Conservation (phyloP, 1,140 invertebrate species). For the Drosophila persimilis region DNA sequence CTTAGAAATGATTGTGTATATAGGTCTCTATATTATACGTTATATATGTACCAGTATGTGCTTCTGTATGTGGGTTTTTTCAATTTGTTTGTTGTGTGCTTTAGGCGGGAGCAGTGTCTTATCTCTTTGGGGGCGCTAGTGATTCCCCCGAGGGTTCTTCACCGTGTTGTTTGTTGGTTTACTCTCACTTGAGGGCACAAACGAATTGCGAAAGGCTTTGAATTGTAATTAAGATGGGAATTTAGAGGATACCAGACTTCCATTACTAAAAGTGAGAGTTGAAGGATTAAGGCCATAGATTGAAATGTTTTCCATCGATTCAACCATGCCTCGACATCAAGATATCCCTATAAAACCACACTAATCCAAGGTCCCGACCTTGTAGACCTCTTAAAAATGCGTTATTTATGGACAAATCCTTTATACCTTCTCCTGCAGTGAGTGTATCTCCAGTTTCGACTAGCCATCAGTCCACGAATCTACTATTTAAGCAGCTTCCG, state of each 20-base stretch:
- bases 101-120: constrained; percentile 32
- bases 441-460: constrained; percentile 1
- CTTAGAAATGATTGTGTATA: constrained; percentile 7
- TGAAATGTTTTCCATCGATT: too few relatives aligned
- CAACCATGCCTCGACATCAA: too few relatives aligned
- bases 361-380: too few relatives aligned
- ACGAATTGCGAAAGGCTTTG: too few relatives aligned
- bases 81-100: constrained; percentile 12
- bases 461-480: neutral
- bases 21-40: constrained; percentile 16
- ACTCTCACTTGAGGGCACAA: neutral
- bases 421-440: too few relatives aligned
- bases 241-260: too few relatives aligned
- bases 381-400: too few relatives aligned
- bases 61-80: constrained; percentile 9
- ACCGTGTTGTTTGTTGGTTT: constrained; percentile 28
- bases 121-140: constrained; percentile 44
- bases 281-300: too few relatives aligned
- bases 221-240: neutral
- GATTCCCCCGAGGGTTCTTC: constrained; percentile 55
- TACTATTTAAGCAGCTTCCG: constrained; percentile 57
- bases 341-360: too few relatives aligned
- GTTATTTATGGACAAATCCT: too few relatives aligned
- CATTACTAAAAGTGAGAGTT: too few relatives aligned
- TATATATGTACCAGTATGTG: constrained; percentile 5